Percentiles rank a stretch among this genome's conserved stretches.
These are phyloP conservation scores for Tiliacea citrago DNA, from an alignment of 2,888 invertebrate species.

Conservation along the genomic window DNA sequence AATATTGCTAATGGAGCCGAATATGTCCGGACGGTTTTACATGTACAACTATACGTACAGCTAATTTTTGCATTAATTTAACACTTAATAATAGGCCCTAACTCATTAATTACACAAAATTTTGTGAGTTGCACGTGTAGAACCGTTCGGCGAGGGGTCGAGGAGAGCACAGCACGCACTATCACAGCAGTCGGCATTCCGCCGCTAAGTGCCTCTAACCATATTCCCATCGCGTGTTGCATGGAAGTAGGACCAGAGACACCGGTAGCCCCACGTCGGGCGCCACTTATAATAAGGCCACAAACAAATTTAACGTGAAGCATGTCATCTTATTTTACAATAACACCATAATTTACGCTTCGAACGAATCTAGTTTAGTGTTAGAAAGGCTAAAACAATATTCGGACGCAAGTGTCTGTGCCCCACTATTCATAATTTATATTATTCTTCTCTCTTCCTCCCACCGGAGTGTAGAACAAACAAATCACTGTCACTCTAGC, in stretches of 20 bases:
- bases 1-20: conserved; percentile 66
- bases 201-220: conserved; percentile 77
- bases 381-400: conserved; percentile 75
- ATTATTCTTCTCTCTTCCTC: conserved; percentile 41
- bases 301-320: conserved; percentile 88
- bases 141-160: conserved; percentile 76
- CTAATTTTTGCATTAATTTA: conserved; percentile 72
- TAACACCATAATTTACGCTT: conserved; percentile 82
- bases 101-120: conserved; percentile 70
- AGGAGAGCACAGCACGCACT: conserved; percentile 88
- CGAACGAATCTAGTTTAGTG: conserved; percentile 72
- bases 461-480: conserved; percentile 39
- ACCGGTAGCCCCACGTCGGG: conserved; percentile 80
- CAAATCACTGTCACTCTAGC: conserved; percentile 55
- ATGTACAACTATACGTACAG: conserved; percentile 74
- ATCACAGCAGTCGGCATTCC: conserved; percentile 86
- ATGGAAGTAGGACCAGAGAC: conserved; percentile 67
- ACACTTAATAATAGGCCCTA: conserved; percentile 84
- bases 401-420: conserved; percentile 84
- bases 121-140: conserved; percentile 71
- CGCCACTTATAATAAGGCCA: conserved; percentile 88
- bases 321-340: conserved; percentile 77
- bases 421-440: conserved; percentile 64
- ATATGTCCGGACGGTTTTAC: conserved; percentile 73
- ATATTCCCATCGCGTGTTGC: conserved; percentile 50